These are phyloP conservation scores for Trematomus bernacchii DNA, from an alignment of 2,797 vertebrate species.

Conservation along the genomic window DNA sequence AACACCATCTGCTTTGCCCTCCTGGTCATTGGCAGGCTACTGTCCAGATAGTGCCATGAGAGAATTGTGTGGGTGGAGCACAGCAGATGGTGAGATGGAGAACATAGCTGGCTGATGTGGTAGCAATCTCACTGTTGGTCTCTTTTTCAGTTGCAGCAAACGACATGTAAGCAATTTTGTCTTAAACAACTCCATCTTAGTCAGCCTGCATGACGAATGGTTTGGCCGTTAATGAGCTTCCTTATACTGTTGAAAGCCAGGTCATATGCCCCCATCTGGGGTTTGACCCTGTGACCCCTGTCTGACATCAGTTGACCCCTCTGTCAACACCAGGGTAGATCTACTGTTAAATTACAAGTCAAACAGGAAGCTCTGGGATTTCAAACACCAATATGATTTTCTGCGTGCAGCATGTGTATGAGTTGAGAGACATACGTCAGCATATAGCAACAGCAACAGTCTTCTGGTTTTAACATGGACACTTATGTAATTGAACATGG, in stretches of 20 bases:
- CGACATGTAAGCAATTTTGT: not conserved
- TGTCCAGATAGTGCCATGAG: slow-evolving; percentile 70
- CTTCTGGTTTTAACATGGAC: too few relatives aligned
- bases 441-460: too few relatives aligned
- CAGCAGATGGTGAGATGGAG: slow-evolving; percentile 75
- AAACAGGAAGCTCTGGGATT: too few relatives aligned
- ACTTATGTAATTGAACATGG: too few relatives aligned
- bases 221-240: slow-evolving; percentile 16
- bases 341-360: too few relatives aligned
- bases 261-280: slow-evolving; percentile 53
- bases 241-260: not conserved
- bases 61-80: slow-evolving; percentile 65
- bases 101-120: slow-evolving; percentile 61
- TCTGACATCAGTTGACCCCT: slow-evolving; percentile 48
- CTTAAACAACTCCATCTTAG: not conserved
- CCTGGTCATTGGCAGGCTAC: slow-evolving; percentile 69
- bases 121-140: slow-evolving; percentile 18
- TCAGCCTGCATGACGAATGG: not conserved
- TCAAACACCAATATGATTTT: too few relatives aligned
- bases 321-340: too few relatives aligned
- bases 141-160: slow-evolving; percentile 8
- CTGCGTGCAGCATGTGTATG: too few relatives aligned
- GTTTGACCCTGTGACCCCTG: slow-evolving; percentile 51
- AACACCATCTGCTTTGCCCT: slow-evolving; percentile 74
- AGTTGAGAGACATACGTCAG: too few relatives aligned